Conservation (phyloP, 1,140 invertebrate genomes). For the Drosophila yakuba region DNA sequence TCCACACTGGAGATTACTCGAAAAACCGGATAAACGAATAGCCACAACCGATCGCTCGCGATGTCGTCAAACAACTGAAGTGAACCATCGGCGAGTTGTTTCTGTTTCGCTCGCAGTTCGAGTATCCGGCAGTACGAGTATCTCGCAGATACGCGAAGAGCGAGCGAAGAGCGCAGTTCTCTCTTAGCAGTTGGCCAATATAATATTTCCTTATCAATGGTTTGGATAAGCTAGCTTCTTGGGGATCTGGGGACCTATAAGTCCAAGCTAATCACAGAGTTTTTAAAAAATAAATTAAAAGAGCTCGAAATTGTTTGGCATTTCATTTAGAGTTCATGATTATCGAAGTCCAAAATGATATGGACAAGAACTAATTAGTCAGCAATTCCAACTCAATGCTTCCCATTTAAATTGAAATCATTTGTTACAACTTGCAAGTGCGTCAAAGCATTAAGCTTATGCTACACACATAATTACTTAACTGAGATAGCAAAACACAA, state of each 20-base stretch:
- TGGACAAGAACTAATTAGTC: too few relatives aligned
- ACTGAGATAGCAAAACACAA: too few relatives aligned
- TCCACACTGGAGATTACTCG: constrained; percentile 27
- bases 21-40: constrained; percentile 33
- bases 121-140: constrained; percentile 47
- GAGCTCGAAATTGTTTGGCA: too few relatives aligned
- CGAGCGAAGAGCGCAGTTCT: constrained; percentile 7
- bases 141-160: constrained; percentile 44
- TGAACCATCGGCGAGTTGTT: not conserved
- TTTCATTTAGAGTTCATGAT: too few relatives aligned
- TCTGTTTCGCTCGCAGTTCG: constrained; percentile 1
- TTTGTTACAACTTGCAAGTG: not conserved
- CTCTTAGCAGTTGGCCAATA: not conserved
- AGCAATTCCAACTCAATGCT: too few relatives aligned
- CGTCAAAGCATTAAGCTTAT: not conserved
- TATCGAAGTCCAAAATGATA: too few relatives aligned
- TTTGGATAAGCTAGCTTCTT: not conserved
- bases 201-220: constrained; percentile 30
- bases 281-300: too few relatives aligned
- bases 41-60: constrained; percentile 47
- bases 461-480: not conserved
- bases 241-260: not conserved
- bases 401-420: too few relatives aligned
- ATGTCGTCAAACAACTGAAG: constrained; percentile 43
- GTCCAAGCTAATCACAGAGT: too few relatives aligned